phyloP scores from a whole-genome alignment of 2,888 invertebrate genomes.

The Habrosyne pyritoides region DNA sequence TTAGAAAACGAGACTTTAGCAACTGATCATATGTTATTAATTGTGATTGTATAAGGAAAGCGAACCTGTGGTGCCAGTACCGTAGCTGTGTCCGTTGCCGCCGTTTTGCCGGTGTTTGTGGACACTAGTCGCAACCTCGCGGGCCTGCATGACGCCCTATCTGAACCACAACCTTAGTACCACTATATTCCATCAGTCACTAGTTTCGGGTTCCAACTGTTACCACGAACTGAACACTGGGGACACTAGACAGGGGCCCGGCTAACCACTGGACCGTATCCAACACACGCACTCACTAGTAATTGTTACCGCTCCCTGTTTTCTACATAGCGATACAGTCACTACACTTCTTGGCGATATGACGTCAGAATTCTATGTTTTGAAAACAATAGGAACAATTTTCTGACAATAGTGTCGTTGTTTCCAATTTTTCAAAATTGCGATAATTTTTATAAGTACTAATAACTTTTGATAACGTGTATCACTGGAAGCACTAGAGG shows the following conservation, averaged over 20 bases:
- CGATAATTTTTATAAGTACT: conserved; percentile 8
- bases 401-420: conserved; percentile 44
- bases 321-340: conserved; percentile 54
- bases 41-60: conserved; percentile 32
- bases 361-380: conserved; percentile 66
- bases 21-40: conserved; percentile 24
- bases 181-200: conserved; percentile 76
- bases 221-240: conserved; percentile 57
- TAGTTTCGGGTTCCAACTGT: conserved; percentile 50
- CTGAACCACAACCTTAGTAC: conserved; percentile 50
- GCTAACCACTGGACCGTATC: conserved; percentile 69
- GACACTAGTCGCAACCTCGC: conserved; percentile 66
- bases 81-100: conserved; percentile 65
- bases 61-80: conserved; percentile 75
- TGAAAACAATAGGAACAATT: conserved; percentile 64
- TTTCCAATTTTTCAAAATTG: conserved; percentile 13
- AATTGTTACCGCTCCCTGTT: conserved; percentile 65
- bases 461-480: conserved; percentile 2
- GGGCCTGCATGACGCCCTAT: conserved; percentile 71
- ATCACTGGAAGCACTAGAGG: conserved; percentile 32
- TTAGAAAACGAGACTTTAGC: conserved; percentile 28
- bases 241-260: conserved; percentile 55
- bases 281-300: conserved; percentile 69
- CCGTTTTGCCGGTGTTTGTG: conserved; percentile 72
- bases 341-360: conserved; percentile 59